Base-by-base conservation (phyloP, 2,888 invertebrate genomes). In the Andricus curvator region DNA sequence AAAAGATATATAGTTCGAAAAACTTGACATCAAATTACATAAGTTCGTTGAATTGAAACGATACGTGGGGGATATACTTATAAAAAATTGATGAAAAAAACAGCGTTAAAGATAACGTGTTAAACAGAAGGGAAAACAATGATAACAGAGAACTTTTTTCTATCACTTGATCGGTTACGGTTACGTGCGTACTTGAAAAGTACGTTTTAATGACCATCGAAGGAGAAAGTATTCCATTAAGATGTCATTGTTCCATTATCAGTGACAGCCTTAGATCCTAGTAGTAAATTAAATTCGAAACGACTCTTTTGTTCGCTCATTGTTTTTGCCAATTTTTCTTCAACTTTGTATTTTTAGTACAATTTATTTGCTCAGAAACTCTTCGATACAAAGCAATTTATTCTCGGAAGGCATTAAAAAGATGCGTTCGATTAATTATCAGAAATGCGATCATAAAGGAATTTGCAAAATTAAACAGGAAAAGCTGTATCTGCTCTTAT, bases 381-480 rank as follows among this genome's bases (percentile, higher is more conserved):
- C 48, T 48, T n/a, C n/a, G 11, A 56, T 56, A 8, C 9, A 56
- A 20, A 9, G n/a, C 9, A 56, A 68, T 68, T 41, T 68, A 20
- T 68, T 68, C 48, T 68, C 68, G 17, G 25, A 25, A 37, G 67
- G n/a, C 48, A 44, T 25, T 17, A 25, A 41, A 48, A 25, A 68
- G 25, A 44, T 25, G 13, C 25, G 22, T 17, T 44, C 3, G 2
- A 17, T 44, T 1, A 9, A 17, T 68, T 68, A 68, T 68, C 48
- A n/a, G 22, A 9, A 22, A 68, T 37, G 11, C 13, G 48, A 68
- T 9, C 68, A 22, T 11, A 68, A 68, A 68, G 22, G 25, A 68
- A 68, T 68, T 48, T 68, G 68, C 48, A 44, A 48, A 62, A 68
- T 48, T 68, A 37, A 74, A 37, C n/a, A 56, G 22, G 33, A 56